Percentiles rank a stretch among this genome's conserved stretches.
Conservation (phyloP, 2,797 vertebrate genomes). For the Enteromius unitaeniatus region DNA sequence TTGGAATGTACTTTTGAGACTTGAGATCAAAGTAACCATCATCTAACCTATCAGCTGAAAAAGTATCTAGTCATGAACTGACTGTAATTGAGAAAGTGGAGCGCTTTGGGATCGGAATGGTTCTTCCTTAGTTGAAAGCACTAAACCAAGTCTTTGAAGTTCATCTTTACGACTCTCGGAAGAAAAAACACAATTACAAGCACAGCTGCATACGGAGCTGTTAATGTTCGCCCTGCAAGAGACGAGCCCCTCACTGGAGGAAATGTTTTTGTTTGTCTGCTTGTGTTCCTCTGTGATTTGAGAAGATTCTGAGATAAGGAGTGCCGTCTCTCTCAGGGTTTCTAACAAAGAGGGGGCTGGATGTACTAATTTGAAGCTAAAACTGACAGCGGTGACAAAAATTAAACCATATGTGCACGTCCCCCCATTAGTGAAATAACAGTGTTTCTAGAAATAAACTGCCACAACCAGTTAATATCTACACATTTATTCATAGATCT, state of each 20-base stretch:
- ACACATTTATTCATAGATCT: conserved; percentile 27
- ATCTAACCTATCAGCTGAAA: conserved; percentile 23
- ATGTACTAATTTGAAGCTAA: conserved; percentile 50
- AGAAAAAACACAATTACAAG: conserved; percentile 63
- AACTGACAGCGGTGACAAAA: conserved; percentile 43
- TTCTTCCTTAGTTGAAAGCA: conserved; percentile 53
- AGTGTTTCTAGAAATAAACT: conserved; percentile 25
- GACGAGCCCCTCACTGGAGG: conserved; percentile 55
- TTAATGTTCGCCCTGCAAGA: conserved; percentile 61
- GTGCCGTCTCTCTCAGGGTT: conserved; percentile 41
- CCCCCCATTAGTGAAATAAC: conserved; percentile 30
- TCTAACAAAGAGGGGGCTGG: conserved; percentile 34
- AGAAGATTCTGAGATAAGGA: conserved; percentile 60
- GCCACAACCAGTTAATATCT: conserved; percentile 21
- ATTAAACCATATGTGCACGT: conserved; percentile 31
- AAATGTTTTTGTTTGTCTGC: conserved; percentile 59
- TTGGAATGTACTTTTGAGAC: conserved; percentile 39
- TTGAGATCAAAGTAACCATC: conserved; percentile 36
- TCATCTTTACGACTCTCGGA: conserved; percentile 58
- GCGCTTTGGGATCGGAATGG: conserved; percentile 35
- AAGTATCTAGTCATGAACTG: conserved; percentile 20
- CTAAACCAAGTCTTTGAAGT: conserved; percentile 60
- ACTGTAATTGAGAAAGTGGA: conserved; percentile 29
- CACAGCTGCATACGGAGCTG: conserved; percentile 53
- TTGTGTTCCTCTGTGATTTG: conserved; percentile 57